Conservation (phyloP, 1,140 invertebrate genomes). For the Drosophila mauritiana region DNA sequence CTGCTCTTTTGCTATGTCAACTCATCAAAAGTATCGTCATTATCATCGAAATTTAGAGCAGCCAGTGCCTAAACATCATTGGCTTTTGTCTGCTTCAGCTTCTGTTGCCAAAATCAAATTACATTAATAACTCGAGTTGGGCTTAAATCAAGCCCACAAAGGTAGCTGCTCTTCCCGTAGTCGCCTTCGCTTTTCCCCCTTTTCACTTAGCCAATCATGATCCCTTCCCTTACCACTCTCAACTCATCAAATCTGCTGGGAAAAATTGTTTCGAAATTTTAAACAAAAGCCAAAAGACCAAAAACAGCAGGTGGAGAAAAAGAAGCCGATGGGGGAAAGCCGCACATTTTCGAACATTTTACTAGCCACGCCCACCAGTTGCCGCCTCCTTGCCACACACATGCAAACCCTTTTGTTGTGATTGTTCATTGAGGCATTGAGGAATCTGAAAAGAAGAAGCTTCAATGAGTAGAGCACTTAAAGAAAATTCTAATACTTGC, state of each 20-base stretch:
- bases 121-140: conserved; percentile 74
- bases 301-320: conserved; percentile 25
- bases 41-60: conserved; percentile 6
- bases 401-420: conserved; percentile 34
- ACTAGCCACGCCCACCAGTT: conserved; percentile 35
- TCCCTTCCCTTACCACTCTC: not conserved
- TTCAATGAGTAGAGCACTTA: conserved; percentile 17
- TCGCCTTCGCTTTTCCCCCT: not conserved
- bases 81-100: conserved; percentile 40
- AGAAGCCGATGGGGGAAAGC: conserved; percentile 13
- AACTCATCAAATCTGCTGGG: conserved; percentile 22
- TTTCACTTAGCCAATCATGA: not conserved
- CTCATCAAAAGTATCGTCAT: conserved; percentile 29
- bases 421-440: conserved; percentile 70
- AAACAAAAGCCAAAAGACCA: conserved; percentile 40
- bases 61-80: conserved; percentile 6
- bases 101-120: conserved; percentile 63
- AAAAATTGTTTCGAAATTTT: conserved; percentile 46
- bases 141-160: conserved; percentile 55
- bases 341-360: conserved; percentile 55
- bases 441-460: conserved; percentile 22
- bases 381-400: conserved; percentile 4
- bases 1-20: conserved; percentile 5
- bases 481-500: not conserved
- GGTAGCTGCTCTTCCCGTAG: conserved; percentile 4